Evolutionary conservation across 2,797 vertebrate species (phyloP), one percentile per base, ranked within the genome.

Genomic region (Gymnothorax reevesii): DNA sequence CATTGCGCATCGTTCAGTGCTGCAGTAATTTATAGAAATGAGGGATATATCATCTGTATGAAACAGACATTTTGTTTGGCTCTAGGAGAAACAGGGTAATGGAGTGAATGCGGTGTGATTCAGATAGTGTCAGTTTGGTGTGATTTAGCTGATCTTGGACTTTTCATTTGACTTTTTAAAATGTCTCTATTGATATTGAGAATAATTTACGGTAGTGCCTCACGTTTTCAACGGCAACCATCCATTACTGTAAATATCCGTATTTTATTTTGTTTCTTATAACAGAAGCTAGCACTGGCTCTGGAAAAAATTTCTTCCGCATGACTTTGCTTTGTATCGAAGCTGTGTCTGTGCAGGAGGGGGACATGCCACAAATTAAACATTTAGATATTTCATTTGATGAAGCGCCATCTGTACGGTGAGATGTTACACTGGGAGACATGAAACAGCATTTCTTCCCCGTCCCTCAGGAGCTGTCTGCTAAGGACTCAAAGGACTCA

Each of bases 11-110:
- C 52, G 86, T 83, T 87, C 86, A 69, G 66, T 57, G 66, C 82
- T 13, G 69, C 66, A 20, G 66, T 77, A 87, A 87, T 87, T 83
- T 83, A 87, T 60, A 66, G 42, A 60, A 87, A 20, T 82, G 42
- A 57, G 83, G 57, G 15, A 20, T 15, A 77, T 66, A 69, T 66
- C 54, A 59, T 69, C 27, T 87, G 55, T 17, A 64, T 15, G 42
- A 86, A 86, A 86, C 42, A 33, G 22, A 27, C 52, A 54, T 64
- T 54, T 33, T 57, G 27, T 77, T 83, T 60, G 13, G 33, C 62
- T 57, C 54, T 62, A 83, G 80, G 52, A 57, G 62, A 86, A 49
- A 15, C 54, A 49, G n/a, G 86, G 82, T 82, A 83, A 83, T 83
- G 82, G 71, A 86, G 75, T 42, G 25, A 86, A 54, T 64, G 42